phyloP scores from a whole-genome alignment of 37 sponge, comb jelly and placozoan species.

The Agelas oroides region DNA sequence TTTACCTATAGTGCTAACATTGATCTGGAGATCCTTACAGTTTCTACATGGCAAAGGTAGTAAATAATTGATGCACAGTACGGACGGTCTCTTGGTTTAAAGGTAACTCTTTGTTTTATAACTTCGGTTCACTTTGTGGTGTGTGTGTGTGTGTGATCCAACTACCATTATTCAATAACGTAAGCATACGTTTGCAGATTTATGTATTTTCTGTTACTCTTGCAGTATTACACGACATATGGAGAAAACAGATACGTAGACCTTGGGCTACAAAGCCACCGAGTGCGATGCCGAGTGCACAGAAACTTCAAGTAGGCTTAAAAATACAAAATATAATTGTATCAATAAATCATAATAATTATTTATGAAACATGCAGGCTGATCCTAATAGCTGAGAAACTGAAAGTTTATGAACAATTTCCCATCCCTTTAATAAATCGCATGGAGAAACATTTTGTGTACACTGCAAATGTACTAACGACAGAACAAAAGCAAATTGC shows the following conservation, averaged over 20 bases:
- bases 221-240: conserved; percentile 64
- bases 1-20: no score
- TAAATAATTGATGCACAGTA: no score
- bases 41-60: no score
- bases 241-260: conserved; percentile 79
- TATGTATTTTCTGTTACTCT: neutral
- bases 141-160: no score
- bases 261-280: conserved; percentile 81
- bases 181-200: no score
- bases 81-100: no score
- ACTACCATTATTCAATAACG: no score
- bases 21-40: no score
- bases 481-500: no score
- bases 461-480: conserved; percentile 33
- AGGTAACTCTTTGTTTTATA: no score
- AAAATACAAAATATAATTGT: neutral
- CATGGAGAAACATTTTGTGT: conserved; percentile 79
- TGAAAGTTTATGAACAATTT: conserved; percentile 70
- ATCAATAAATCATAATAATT: no score
- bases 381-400: conserved; percentile 66
- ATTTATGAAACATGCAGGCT: conserved; percentile 14
- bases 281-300: conserved; percentile 83
- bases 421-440: conserved; percentile 85
- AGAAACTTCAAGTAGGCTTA: conserved; percentile 60
- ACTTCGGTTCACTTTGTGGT: no score